Percentiles rank a stretch among this genome's conserved stretches.
Conservation (phyloP, 2,797 vertebrate genomes). For the Onychomys arenicola region DNA sequence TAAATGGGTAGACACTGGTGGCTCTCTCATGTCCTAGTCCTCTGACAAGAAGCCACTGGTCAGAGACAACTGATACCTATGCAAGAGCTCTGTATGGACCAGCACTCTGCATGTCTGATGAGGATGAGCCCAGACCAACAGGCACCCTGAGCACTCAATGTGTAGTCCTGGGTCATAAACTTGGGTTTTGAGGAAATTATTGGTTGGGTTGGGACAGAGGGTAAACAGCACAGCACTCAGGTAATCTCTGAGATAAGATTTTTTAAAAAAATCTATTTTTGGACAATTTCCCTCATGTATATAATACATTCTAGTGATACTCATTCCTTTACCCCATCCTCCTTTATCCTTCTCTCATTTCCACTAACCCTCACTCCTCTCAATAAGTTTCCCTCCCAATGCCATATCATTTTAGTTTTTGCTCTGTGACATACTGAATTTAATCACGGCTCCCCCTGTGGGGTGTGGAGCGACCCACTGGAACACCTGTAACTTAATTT, state of each 20-base stretch:
- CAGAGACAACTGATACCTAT: neutral
- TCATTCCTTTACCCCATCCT: neutral
- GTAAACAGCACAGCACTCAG: neutral
- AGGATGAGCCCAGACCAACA: neutral
- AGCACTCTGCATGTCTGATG: neutral
- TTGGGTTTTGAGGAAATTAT: neutral
- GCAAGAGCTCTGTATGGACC: neutral
- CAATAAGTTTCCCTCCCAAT: neutral
- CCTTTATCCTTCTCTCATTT: too few relatives aligned
- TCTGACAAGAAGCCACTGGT: neutral
- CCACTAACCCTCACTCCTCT: neutral
- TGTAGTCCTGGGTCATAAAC: neutral
- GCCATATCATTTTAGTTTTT: neutral
- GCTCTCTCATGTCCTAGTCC: constrained; percentile 8
- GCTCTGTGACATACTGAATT: neutral
- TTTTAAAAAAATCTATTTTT: neutral
- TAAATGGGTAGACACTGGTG: neutral
- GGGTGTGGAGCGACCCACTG: neutral
- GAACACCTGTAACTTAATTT: neutral
- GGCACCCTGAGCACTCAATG: neutral
- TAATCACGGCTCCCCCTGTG: neutral
- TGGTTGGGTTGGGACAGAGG: neutral
- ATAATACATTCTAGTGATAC: neutral
- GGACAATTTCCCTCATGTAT: neutral
- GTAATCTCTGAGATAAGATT: neutral